Percentiles rank a stretch among this genome's conserved stretches.
phyloP scores from a whole-genome alignment of 2,888 invertebrate genomes.

The Galerucella pusilla region DNA sequence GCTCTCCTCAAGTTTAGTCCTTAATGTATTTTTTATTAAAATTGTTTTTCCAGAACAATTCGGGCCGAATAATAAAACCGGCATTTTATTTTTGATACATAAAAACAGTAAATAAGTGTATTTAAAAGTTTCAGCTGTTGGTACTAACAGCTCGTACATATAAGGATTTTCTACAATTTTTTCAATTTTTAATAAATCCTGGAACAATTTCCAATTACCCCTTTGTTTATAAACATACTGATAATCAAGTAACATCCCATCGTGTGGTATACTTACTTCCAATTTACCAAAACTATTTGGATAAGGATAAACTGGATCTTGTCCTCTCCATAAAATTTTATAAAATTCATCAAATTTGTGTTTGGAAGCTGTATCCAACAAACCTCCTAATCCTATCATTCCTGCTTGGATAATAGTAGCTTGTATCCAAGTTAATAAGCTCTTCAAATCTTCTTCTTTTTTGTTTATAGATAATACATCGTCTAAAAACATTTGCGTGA shows the following conservation, averaged over 20 bases:
- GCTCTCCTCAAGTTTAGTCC: conserved; percentile 65
- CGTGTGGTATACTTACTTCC: conserved; percentile 70
- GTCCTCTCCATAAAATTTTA: conserved; percentile 60
- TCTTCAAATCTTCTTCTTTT: conserved; percentile 63
- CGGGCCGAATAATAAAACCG: conserved; percentile 72
- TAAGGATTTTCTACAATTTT: conserved; percentile 64
- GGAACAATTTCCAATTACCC: conserved; percentile 72
- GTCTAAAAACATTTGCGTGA: conserved; percentile 61
- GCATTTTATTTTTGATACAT: conserved; percentile 72
- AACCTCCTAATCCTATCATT: conserved; percentile 84
- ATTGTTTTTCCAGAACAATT: conserved; percentile 74
- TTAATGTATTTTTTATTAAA: conserved; percentile 66
- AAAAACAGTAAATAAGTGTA: conserved; percentile 68
- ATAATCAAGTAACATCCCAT: conserved; percentile 69
- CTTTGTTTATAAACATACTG: conserved; percentile 70
- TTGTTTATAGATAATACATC: conserved; percentile 55
- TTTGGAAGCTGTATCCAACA: conserved; percentile 64
- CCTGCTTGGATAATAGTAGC: conserved; percentile 69
- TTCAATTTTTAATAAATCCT: conserved; percentile 67
- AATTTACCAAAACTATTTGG: conserved; percentile 68
- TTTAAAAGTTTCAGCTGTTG: conserved; percentile 71
- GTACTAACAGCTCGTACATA: conserved; percentile 66
- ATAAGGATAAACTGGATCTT: conserved; percentile 63
- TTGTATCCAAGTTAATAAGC: conserved; percentile 67
- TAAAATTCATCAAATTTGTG: conserved; percentile 62